Base-by-base conservation (phyloP, 2,888 invertebrate genomes). In the Gymnoscelis rufifasciata region DNA sequence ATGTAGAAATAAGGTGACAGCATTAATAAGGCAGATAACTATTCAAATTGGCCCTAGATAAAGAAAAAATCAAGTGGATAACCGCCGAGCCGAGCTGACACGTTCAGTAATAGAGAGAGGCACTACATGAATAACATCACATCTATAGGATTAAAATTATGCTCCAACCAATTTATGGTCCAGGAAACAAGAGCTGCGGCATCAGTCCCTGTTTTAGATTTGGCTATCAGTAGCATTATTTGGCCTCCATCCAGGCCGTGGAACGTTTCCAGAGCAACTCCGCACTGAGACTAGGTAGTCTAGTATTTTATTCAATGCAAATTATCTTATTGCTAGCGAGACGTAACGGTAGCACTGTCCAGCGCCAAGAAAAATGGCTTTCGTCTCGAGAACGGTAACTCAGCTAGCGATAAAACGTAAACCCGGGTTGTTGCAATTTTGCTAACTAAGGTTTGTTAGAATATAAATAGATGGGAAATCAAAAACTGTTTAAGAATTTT, bases 211-310 rank as follows among this genome's bases (percentile, higher is more conserved):
- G 42, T 43, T 42, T 45, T 43, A 50, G 38, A 50, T 43, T 50
- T 50, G 50, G 50, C 50, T 45, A 43, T 35, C 30, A 39, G 35
- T 48, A 45, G 47, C 52, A 45, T 28, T 40, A 44, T 52, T 48
- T 52, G 52, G 52, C 48, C 48, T 40, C 37, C 43, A 45, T 52
- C 52, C 48, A 52, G 52, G 12, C 45, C 40, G 39, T 37, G 31
- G 31, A 37, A 42, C 38, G 8, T 35, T 50, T 50, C 50, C 50
- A 50, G 50, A 29, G 27, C 27, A 14, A 45, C 45, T 46, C 29
- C 41, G 40, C 44, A 36, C 39, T 49, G 37, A 38, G 35, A 33
- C 31, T 39, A 13, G 19, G n/a, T n/a, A n/a, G n/a, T 19, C 19
- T 19, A 19, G 36, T 10, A 37, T 14, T 24, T 11, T 31, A 31